A percentile compares a stretch with the other conserved stretches of the same genome.
phyloP scores from a whole-genome alignment of 2,888 invertebrate genomes.

The Phalangium opilio region DNA sequence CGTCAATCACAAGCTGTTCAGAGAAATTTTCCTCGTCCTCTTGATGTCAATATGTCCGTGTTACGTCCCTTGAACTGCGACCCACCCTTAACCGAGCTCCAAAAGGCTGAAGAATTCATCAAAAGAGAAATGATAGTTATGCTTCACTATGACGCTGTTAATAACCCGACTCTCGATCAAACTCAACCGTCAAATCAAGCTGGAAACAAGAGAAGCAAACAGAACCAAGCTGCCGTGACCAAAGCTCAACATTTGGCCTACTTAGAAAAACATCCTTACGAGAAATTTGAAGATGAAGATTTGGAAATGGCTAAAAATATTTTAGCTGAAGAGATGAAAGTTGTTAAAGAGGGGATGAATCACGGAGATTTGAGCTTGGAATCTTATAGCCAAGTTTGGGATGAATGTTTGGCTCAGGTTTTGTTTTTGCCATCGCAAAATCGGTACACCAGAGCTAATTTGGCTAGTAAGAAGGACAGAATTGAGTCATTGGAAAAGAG shows the following conservation, averaged over 20 bases:
- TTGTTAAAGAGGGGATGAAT: constrained; percentile 82
- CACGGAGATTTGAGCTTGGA: constrained; percentile 86
- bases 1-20: constrained; percentile 74
- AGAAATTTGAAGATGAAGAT: constrained; percentile 51
- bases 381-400: constrained; percentile 89
- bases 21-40: constrained; percentile 63
- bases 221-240: constrained; percentile 32
- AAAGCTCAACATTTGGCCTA: constrained; percentile 60
- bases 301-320: constrained; percentile 42
- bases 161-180: constrained; percentile 46
- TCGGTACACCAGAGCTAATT: constrained; percentile 79
- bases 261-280: constrained; percentile 72
- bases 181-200: constrained; percentile 22
- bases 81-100: constrained; percentile 64
- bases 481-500: constrained; percentile 83
- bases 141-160: constrained; percentile 74
- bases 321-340: constrained; percentile 66
- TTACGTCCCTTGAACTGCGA: constrained; percentile 53
- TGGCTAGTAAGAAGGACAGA: constrained; percentile 90
- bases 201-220: constrained; percentile 24
- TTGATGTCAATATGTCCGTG: constrained; percentile 67
- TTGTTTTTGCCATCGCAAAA: constrained; percentile 81
- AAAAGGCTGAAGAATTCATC: constrained; percentile 86
- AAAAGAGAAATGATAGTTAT: constrained; percentile 93
- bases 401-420: constrained; percentile 77